A percentile compares a stretch with the other conserved stretches of the same genome.
Evolutionary conservation across 2,888 invertebrate species (phyloP).

Genomic region (Epirrita christyi): DNA sequence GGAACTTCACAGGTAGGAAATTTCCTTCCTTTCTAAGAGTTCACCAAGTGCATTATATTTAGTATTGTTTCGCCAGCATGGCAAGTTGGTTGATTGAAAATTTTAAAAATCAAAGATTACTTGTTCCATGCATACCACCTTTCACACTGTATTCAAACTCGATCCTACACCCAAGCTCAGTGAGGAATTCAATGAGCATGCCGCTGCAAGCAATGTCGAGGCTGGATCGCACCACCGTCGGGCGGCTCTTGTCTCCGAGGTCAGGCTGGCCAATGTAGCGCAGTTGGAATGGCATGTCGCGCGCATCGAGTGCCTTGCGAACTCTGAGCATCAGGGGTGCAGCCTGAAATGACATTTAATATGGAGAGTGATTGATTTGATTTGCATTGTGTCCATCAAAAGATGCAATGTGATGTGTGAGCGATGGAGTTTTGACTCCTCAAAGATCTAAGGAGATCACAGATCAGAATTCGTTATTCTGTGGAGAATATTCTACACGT

Average conservation of each 20-base stretch:
- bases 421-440: no score
- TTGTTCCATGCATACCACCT: slow-evolving; percentile 89
- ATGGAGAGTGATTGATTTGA: not conserved
- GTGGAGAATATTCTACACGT: no score
- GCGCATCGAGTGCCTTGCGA: slow-evolving; percentile 92
- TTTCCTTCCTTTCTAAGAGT: no score
- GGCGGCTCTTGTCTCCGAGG: slow-evolving; percentile 93
- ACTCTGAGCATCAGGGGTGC: slow-evolving; percentile 91
- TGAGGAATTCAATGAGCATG: slow-evolving; percentile 95
- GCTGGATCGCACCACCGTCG: slow-evolving; percentile 95
- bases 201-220: slow-evolving; percentile 96
- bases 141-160: slow-evolving; percentile 97
- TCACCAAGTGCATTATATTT: no score
- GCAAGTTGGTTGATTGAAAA: no score
- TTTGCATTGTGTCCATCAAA: not conserved
- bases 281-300: slow-evolving; percentile 94
- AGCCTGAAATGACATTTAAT: slow-evolving; percentile 58
- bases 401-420: no score
- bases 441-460: no score
- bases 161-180: slow-evolving; percentile 94
- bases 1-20: no score
- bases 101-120: not conserved
- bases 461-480: no score
- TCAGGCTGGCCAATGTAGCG: slow-evolving; percentile 97
- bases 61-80: no score